Conservation (phyloP, 2,888 invertebrate species). For the Drosophila macrospina region DNA sequence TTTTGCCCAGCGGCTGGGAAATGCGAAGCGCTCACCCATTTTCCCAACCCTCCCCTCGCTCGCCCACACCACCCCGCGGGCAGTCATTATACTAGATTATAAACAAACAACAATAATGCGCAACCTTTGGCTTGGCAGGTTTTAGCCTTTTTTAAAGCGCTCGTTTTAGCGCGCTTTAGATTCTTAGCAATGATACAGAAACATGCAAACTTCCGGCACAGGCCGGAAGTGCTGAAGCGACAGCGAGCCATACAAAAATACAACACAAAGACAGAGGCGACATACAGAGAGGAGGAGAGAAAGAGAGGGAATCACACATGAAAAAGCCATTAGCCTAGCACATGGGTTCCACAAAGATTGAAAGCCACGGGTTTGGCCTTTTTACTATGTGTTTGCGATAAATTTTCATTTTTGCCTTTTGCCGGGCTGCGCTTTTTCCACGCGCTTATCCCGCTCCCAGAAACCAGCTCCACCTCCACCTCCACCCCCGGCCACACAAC, state of each 20-base stretch:
- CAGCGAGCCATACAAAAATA: constrained; percentile 38
- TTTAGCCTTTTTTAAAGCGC: constrained; percentile 65
- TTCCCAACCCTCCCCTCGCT: neutral
- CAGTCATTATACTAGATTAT: constrained; percentile 41
- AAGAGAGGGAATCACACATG: constrained; percentile 47
- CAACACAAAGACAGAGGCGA: constrained; percentile 7
- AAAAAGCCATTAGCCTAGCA: constrained; percentile 72
- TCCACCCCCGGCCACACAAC: neutral
- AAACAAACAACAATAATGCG: constrained; percentile 64
- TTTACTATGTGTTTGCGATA: constrained; percentile 68
- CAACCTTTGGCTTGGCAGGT: constrained; percentile 47
- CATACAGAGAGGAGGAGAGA: neutral
- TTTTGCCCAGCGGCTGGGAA: constrained; percentile 42
- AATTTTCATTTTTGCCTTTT: constrained; percentile 72
- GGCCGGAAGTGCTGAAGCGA: constrained; percentile 66
- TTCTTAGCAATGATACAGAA: constrained; percentile 78
- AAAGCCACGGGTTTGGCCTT: constrained; percentile 43
- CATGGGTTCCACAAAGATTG: constrained; percentile 30
- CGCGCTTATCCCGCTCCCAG: neutral
- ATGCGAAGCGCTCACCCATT: constrained; percentile 8
- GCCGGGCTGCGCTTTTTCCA: constrained; percentile 71
- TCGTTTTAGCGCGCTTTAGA: constrained; percentile 77
- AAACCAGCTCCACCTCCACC: neutral
- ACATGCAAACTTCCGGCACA: constrained; percentile 76
- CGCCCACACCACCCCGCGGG: no score